phyloP scores from a whole-genome alignment of 2,113 vertebrate genomes.

The Prinia subflava region DNA sequence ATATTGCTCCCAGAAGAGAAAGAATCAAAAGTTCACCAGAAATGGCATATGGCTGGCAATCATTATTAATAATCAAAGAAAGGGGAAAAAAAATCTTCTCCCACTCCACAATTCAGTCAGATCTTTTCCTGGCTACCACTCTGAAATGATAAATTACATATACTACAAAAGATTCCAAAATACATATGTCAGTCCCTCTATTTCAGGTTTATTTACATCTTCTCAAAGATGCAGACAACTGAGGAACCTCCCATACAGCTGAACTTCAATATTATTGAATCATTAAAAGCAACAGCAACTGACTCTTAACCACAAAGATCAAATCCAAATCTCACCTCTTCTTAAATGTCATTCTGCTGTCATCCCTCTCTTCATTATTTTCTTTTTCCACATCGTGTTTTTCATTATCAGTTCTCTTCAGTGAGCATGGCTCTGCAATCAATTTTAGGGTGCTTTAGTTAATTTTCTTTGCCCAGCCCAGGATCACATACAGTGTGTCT shows the following conservation, averaged over 20 bases:
- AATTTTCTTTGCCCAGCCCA: not conserved
- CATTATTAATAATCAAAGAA: not conserved
- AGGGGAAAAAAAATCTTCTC: not conserved
- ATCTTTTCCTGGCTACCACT: not conserved
- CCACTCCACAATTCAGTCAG: not conserved
- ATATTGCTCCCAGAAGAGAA: not conserved
- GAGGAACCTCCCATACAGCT: not conserved
- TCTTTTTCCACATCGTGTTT: not conserved
- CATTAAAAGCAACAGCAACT: not conserved
- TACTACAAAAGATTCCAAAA: not conserved
- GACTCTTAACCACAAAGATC: not conserved
- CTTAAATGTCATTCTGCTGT: not conserved
- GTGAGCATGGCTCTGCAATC: not conserved
- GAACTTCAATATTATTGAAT: not conserved
- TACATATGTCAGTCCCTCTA: not conserved
- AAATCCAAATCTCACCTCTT: not conserved
- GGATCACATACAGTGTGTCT: not conserved
- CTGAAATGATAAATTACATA: not conserved
- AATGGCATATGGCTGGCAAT: not conserved
- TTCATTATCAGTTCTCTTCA: slow-evolving; percentile 24
- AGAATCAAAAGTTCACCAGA: slow-evolving; percentile 5
- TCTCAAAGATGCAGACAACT: not conserved
- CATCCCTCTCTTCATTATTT: slow-evolving; percentile 3
- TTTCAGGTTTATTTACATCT: not conserved
- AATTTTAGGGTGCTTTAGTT: slow-evolving; percentile 39